Percentiles rank a stretch among this genome's conserved stretches.
phyloP scores from a whole-genome alignment of 2,888 invertebrate genomes.

The Euspilapteryx auroguttella region DNA sequence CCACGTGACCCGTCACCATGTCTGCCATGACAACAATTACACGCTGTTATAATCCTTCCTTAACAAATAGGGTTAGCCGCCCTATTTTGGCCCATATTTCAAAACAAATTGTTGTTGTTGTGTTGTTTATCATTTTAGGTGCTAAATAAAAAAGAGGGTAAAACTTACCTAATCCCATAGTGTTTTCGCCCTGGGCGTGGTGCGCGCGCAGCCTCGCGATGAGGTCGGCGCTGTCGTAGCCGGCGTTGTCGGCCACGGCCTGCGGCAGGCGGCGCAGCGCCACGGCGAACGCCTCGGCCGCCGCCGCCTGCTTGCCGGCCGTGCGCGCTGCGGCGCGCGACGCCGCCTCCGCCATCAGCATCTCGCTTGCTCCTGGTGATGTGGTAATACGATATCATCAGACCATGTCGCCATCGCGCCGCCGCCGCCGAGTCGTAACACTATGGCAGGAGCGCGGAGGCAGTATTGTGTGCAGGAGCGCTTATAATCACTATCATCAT shows the following conservation, averaged over 20 bases:
- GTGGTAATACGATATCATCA: background rate
- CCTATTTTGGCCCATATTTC: no score
- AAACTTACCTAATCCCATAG: slow-evolving; percentile 79
- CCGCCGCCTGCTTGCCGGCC: slow-evolving; percentile 95
- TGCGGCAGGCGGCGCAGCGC: slow-evolving; percentile 91
- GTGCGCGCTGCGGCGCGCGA: slow-evolving; percentile 81
- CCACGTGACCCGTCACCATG: slow-evolving; percentile 85
- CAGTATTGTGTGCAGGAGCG: no score
- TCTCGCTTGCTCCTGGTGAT: slow-evolving; percentile 81
- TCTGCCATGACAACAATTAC: slow-evolving; percentile 49
- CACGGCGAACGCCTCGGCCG: slow-evolving; percentile 91
- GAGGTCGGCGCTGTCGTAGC: slow-evolving; percentile 95
- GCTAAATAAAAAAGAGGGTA: no score
- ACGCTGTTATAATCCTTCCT: no score
- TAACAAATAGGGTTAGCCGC: no score
- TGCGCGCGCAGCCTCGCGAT: slow-evolving; percentile 89
- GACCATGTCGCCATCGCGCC: no score
- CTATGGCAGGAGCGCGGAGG: no score
- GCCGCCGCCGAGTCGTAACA: no score
- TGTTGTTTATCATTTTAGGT: no score
- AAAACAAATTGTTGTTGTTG: no score
- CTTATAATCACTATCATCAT: no score
- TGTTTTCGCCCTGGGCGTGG: slow-evolving; percentile 79
- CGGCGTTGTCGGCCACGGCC: slow-evolving; percentile 97
- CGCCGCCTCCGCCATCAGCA: slow-evolving; percentile 96